Evolutionary conservation across 2,888 invertebrate genomes (phyloP).

Genomic region (Lasioglossum pauxillum): DNA sequence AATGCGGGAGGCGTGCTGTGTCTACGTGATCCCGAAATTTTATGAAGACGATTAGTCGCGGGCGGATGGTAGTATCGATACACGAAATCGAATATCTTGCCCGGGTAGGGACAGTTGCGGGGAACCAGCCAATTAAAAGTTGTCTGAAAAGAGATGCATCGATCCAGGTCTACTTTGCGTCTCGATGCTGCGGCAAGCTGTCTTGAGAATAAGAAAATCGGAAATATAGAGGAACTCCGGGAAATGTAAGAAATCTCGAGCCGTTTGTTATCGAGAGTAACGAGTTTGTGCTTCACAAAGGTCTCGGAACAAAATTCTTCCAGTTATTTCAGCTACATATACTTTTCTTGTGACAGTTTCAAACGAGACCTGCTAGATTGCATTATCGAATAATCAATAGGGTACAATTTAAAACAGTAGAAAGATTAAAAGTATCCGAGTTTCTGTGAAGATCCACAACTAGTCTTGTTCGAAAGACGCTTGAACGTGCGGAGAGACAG

Average conservation of each 20-base stretch:
- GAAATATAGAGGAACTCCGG: background rate
- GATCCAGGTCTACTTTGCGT: background rate
- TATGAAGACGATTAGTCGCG: conserved; percentile 56
- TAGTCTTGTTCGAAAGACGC: background rate
- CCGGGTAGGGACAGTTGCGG: background rate
- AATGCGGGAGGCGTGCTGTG: conserved; percentile 55
- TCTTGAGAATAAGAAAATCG: background rate
- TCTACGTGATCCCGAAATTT: conserved; percentile 63
- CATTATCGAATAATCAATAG: background rate
- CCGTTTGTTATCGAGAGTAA: background rate
- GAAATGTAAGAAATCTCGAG: background rate
- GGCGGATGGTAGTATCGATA: conserved; percentile 11
- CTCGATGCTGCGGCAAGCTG: background rate
- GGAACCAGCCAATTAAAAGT: conserved; percentile 8
- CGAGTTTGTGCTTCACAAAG: background rate
- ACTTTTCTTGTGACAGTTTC: background rate
- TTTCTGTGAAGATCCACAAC: background rate
- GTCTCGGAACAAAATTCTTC: background rate
- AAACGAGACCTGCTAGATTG: background rate
- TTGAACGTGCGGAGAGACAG: background rate
- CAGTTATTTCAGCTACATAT: background rate
- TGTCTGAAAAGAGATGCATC: background rate
- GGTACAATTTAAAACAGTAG: background rate
- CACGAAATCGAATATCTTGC: background rate
- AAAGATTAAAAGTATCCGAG: background rate